Evolutionary conservation across 2,797 vertebrate genomes (phyloP).

Genomic region (Glossophaga mutica): DNA sequence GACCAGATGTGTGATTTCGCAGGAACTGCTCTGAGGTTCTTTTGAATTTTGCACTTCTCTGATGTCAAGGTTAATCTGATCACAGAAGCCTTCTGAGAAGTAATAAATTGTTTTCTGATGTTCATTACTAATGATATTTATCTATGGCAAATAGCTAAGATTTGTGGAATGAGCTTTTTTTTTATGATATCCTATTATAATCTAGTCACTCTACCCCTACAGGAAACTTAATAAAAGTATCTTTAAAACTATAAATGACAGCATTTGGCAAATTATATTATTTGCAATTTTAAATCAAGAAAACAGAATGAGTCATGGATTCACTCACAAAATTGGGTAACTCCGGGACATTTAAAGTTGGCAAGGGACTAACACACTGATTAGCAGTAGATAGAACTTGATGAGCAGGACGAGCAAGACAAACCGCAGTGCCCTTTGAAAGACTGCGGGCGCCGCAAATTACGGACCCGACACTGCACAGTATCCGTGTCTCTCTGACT

Average conservation of each 20-base stretch:
- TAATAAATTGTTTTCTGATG: not conserved
- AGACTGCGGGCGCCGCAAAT: not conserved
- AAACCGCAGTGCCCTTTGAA: not conserved
- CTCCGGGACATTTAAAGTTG: not conserved
- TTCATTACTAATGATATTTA: not conserved
- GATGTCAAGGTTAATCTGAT: not conserved
- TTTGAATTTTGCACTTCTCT: not conserved
- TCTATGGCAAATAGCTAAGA: not conserved
- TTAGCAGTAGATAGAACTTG: not conserved
- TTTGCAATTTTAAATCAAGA: not conserved
- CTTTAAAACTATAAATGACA: not conserved
- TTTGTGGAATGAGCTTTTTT: not conserved
- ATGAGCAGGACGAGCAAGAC: not conserved
- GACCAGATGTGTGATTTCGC: not conserved
- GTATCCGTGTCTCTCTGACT: not conserved
- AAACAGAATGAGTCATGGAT: not conserved
- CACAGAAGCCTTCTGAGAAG: not conserved
- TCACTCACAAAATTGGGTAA: not conserved
- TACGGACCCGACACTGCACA: not conserved
- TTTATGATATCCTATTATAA: not conserved
- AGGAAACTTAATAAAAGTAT: slow-evolving; percentile 7
- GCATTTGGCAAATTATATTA: not conserved
- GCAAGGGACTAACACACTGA: not conserved
- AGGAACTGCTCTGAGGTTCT: not conserved
- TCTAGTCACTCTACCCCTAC: not conserved